These are phyloP conservation scores for Pristionchus arcanus DNA, from an alignment of 2,888 invertebrate genomes.

Conservation along the genomic window DNA sequence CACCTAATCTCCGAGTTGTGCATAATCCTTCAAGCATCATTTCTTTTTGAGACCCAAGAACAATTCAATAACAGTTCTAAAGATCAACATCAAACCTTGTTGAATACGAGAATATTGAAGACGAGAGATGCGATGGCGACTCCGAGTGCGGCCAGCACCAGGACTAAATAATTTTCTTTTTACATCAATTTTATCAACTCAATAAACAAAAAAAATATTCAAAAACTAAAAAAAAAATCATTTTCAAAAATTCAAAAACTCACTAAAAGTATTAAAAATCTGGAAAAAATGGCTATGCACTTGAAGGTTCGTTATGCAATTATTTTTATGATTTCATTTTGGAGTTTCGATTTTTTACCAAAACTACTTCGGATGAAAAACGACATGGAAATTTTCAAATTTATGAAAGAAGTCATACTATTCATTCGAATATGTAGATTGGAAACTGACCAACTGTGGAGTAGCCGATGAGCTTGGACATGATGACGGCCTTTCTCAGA, in stretches of 20 bases:
- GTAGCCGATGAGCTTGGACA: background rate
- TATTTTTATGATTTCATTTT: no score
- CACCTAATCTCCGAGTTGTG: background rate
- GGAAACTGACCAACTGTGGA: background rate
- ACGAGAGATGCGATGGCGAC: slow-evolving; percentile 57
- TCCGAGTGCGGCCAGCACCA: slow-evolving; percentile 49
- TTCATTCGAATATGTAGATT: background rate
- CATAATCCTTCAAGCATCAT: background rate
- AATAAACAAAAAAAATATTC: no score
- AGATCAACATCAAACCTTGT: slow-evolving; percentile 35
- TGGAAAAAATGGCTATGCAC: no score
- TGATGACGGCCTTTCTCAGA: background rate
- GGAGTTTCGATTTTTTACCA: no score
- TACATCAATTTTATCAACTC: background rate
- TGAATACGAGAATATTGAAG: slow-evolving; percentile 52
- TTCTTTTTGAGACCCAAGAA: background rate
- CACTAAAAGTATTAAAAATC: no score
- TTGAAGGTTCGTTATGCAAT: no score
- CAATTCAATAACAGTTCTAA: background rate
- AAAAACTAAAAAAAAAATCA: no score
- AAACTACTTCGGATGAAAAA: no score
- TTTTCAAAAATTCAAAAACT: no score
- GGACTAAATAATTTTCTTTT: slow-evolving; percentile 24
- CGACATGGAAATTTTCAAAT: no score
- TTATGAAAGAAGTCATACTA: no score